Base-by-base conservation (phyloP, 2,797 vertebrate species). In the Manis javanica region DNA sequence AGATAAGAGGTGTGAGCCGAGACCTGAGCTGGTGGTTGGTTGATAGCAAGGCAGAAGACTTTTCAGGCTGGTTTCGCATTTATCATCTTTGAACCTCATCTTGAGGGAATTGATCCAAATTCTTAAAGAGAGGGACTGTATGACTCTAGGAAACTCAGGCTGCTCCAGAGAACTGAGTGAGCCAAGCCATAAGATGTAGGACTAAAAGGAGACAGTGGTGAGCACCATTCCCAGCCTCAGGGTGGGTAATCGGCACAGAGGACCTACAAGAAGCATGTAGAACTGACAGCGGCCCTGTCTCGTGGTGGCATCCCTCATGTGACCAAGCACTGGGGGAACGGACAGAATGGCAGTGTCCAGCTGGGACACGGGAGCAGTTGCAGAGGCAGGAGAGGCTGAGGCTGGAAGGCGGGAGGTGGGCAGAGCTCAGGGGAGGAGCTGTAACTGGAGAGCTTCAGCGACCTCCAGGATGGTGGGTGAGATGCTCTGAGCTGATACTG, bases 131-230 rank as follows among this genome's bases (percentile, higher is more conserved):
- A 83, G 26, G n/a, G 42, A 42, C 3, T 51, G 1, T 18, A 63
- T 71, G 59, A 39, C n/a, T 24, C 34, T 1, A 29, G 83, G 81
- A 55, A 57, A 23, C n/a, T n/a, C 9, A 18, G 19, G 19, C 10
- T 19, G 2, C n/a, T 51, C 2, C 9, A 55, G 64, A 39, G 91
- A 68, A 39, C 31, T 3, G 7, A 15, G 49, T 0, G 21, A 87
- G 29, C 49, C 23, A 63, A 83, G 53, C 37, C 77, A 19, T 2
- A 0, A 0, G 29, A 2, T 3, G 7, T 16, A 75, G 2, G 16
- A 37, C 51, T 31, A 8, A 26, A 82, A 26, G 51, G 59, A 21
- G 16, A 31, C 7, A 3, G 15, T 5, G 0, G 5, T 46, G 31
- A 31, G 61, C 26, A 39, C 16, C 13, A 0, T 51, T 63, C 3